Evolutionary conservation across 2,888 invertebrate species (phyloP).

Genomic region (Acanthacorydalis orientalis): DNA sequence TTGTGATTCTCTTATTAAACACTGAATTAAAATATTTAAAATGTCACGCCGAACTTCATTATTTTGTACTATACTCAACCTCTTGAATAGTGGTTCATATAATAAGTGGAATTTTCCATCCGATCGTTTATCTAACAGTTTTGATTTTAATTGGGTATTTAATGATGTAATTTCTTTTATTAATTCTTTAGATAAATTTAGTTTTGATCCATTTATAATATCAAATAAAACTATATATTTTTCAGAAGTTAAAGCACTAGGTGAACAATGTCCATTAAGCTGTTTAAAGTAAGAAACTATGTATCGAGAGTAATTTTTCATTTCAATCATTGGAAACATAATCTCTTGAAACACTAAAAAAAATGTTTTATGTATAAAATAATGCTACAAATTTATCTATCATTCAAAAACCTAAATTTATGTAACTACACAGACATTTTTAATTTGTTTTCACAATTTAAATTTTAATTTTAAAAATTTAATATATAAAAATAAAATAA

Average conservation of each 20-base stretch:
- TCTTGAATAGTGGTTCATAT: constrained; percentile 47
- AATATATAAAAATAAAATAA: too few species aligned
- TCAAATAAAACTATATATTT: constrained; percentile 44
- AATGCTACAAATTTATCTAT: background rate
- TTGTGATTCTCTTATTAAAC: constrained; percentile 39
- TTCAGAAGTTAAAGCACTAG: constrained; percentile 21
- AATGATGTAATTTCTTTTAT: constrained; percentile 35
- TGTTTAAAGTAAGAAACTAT: constrained; percentile 42
- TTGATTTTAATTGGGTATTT: constrained; percentile 20
- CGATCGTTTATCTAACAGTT: constrained; percentile 20
- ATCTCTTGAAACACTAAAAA: constrained; percentile 55
- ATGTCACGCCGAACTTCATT: constrained; percentile 31
- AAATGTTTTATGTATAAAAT: constrained; percentile 2
- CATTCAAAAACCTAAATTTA: too few species aligned
- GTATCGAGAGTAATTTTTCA: constrained; percentile 51
- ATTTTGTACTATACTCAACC: constrained; percentile 36
- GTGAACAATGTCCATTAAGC: constrained; percentile 16
- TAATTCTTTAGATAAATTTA: constrained; percentile 34
- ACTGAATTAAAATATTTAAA: constrained; percentile 38
- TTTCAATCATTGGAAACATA: constrained; percentile 52
- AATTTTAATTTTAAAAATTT: too few species aligned
- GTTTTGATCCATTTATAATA: constrained; percentile 36
- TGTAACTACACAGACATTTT: too few species aligned
- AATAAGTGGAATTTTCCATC: constrained; percentile 26
- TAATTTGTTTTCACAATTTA: too few species aligned